Conservation (phyloP, 2,113 vertebrate species). For the Sylvia atricapilla region DNA sequence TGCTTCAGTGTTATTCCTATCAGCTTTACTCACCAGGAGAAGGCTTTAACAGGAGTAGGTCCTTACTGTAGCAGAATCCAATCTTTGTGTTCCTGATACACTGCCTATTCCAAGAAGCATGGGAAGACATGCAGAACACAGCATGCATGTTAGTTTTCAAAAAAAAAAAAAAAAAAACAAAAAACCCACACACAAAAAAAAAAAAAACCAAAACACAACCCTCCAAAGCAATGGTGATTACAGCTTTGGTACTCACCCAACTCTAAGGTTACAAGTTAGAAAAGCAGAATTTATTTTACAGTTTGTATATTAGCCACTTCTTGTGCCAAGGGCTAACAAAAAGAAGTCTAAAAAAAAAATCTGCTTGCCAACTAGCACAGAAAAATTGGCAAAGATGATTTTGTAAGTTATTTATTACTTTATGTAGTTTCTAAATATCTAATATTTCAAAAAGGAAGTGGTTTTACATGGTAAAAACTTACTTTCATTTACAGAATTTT, state of each 20-base stretch:
- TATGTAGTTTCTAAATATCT: neutral
- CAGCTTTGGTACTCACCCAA: neutral
- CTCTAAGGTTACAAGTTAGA: constrained; percentile 6
- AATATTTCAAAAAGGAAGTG: neutral
- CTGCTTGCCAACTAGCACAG: neutral
- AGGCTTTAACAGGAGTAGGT: constrained; percentile 95
- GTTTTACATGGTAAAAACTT: neutral
- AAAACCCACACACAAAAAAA: neutral
- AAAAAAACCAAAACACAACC: no score
- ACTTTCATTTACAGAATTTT: neutral
- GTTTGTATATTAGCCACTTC: neutral
- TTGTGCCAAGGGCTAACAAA: neutral
- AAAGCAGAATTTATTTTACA: neutral
- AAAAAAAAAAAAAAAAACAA: neutral
- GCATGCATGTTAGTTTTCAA: constrained; percentile 85
- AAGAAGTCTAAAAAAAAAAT: neutral
- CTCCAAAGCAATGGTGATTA: neutral
- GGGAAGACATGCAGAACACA: constrained; percentile 84
- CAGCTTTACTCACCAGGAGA: constrained; percentile 78
- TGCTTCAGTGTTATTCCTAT: neutral
- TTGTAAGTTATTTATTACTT: neutral
- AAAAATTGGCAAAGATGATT: neutral
- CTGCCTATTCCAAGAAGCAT: constrained; percentile 79
- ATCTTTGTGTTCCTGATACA: constrained; percentile 89
- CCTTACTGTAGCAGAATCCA: constrained; percentile 95